These are phyloP conservation scores for Anolis sagrei DNA, from an alignment of 2,113 vertebrate genomes.

Conservation along the genomic window DNA sequence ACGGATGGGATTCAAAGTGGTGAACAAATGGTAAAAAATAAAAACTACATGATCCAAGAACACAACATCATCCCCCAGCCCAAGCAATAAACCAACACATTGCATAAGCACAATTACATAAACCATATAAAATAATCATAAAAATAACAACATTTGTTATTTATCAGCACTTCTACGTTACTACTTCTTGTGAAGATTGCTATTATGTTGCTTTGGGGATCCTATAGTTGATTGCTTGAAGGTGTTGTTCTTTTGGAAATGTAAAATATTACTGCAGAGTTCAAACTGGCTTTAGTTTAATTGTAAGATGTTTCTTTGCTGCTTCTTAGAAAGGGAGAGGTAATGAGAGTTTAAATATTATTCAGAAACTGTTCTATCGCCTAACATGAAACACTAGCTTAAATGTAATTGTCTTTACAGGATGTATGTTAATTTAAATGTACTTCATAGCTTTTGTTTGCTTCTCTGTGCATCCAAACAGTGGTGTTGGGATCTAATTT, in stretches of 20 bases:
- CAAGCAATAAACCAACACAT: too few relatives aligned
- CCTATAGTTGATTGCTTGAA: not conserved
- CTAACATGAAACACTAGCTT: not conserved
- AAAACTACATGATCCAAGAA: too few relatives aligned
- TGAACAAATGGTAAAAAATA: too few relatives aligned
- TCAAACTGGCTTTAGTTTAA: constrained; percentile 18
- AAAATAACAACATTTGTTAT: too few relatives aligned
- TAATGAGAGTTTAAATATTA: not conserved
- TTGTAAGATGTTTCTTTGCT: not conserved
- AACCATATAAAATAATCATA: too few relatives aligned
- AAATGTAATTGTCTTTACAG: not conserved
- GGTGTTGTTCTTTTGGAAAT: not conserved
- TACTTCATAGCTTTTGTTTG: not conserved
- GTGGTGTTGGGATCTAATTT: constrained; percentile 18
- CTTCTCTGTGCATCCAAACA: constrained; percentile 20
- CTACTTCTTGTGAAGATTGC: not conserved
- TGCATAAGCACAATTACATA: too few relatives aligned
- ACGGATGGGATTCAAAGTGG: too few relatives aligned
- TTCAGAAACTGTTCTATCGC: not conserved
- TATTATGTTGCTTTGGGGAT: not conserved
- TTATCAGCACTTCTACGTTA: too few relatives aligned
- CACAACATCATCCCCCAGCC: too few relatives aligned
- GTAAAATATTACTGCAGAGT: not conserved
- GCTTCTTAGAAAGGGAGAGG: not conserved
- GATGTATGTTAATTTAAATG: constrained; percentile 9